Conservation (phyloP, 2,113 vertebrate species). For the Mungos mungo region DNA sequence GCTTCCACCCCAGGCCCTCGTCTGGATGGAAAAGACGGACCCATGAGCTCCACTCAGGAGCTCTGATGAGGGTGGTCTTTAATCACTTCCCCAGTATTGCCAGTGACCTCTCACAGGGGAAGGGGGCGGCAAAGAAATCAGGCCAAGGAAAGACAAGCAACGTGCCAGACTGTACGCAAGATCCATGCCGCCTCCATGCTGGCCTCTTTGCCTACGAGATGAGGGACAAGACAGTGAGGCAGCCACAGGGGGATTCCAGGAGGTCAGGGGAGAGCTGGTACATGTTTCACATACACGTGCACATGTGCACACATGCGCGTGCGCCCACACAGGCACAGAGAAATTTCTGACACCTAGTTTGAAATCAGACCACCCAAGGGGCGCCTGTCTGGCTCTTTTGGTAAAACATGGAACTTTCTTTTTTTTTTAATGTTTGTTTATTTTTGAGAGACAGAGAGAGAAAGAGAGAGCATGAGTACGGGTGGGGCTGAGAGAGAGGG, state of each 20-base stretch:
- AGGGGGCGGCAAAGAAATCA: neutral
- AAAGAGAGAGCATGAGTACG: no score
- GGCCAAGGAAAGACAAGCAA: neutral
- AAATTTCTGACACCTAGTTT: neutral
- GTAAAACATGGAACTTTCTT: neutral
- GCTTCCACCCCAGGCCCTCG: neutral
- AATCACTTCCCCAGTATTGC: no score
- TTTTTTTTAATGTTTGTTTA: no score
- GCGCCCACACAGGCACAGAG: neutral
- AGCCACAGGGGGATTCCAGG: neutral
- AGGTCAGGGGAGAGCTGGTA: neutral
- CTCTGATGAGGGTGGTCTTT: neutral
- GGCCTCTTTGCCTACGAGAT: neutral
- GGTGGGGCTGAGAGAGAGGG: no score
- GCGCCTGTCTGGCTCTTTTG: neutral
- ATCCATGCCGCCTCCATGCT: neutral
- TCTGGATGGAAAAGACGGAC: neutral
- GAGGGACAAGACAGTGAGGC: neutral
- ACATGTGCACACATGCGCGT: accelerated
- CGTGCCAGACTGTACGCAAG: neutral
- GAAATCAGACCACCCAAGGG: neutral
- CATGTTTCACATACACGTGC: neutral
- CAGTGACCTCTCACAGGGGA: neutral
- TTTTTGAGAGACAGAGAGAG: no score
- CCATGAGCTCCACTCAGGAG: neutral